Percentiles rank a stretch among this genome's conserved stretches.
Conservation (phyloP, 2,888 invertebrate species). For the Ormyrus pomaceus region DNA sequence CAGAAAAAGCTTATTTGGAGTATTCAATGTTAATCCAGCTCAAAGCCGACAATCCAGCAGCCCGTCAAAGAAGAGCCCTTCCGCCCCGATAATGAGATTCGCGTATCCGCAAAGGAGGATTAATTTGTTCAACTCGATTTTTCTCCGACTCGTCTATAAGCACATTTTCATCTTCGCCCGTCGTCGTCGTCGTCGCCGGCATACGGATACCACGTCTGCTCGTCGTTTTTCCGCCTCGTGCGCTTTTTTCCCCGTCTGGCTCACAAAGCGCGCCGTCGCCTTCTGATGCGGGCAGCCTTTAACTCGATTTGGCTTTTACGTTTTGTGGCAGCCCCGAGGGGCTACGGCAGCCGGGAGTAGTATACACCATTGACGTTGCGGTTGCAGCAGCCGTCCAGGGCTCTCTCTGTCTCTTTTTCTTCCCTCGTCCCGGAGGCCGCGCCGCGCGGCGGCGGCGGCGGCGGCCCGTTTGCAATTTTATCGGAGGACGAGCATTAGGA, state of each 20-base stretch:
- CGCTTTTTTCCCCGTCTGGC: constrained; percentile 31
- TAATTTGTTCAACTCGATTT: too few species aligned
- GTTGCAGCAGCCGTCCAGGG: not conserved
- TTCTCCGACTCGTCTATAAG: not conserved
- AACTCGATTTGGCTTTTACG: constrained; percentile 55
- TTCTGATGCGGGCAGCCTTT: constrained; percentile 48
- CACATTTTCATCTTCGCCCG: constrained; percentile 37
- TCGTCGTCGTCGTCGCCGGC: constrained; percentile 20
- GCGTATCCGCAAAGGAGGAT: too few species aligned
- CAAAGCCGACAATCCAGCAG: too few species aligned
- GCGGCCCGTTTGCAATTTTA: constrained; percentile 39
- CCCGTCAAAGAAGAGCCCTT: too few species aligned
- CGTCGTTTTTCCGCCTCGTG: constrained; percentile 26
- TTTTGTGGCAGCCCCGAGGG: constrained; percentile 40
- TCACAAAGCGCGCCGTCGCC: constrained; percentile 35
- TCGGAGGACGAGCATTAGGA: constrained; percentile 18
- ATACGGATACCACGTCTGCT: not conserved
- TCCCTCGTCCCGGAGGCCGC: not conserved
- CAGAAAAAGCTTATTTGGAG: too few species aligned
- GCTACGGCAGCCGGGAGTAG: constrained; percentile 1
- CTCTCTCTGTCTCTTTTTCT: not conserved
- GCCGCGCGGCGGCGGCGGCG: too few species aligned
- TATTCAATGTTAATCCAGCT: too few species aligned
- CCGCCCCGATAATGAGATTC: too few species aligned
- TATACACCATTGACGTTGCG: constrained; percentile 10